A percentile compares a stretch with the other conserved stretches of the same genome.
These are phyloP conservation scores for Nebria salina DNA, from an alignment of 2,888 invertebrate species.

Conservation along the genomic window DNA sequence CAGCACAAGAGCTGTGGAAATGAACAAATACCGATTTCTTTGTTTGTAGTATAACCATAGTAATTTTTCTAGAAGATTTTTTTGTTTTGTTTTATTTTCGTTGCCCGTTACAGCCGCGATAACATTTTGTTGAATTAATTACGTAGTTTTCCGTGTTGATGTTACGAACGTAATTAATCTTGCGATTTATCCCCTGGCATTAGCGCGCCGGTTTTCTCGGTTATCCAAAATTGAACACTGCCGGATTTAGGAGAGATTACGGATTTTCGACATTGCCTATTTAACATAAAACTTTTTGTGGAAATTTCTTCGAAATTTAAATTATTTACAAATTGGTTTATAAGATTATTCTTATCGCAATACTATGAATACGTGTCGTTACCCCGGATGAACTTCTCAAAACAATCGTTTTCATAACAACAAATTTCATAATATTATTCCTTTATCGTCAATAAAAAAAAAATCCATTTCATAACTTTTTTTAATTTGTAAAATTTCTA, in stretches of 20 bases:
- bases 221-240: constrained; percentile 7
- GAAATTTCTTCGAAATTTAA: not conserved
- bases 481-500: too few species aligned
- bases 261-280: constrained; percentile 27
- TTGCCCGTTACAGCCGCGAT: constrained; percentile 12
- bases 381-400: too few species aligned
- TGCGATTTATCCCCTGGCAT: constrained; percentile 26
- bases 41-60: not conserved
- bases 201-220: constrained; percentile 3
- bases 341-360: too few species aligned
- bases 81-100: not conserved
- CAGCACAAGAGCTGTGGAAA: not conserved
- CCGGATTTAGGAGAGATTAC: constrained; percentile 10
- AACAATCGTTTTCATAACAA: too few species aligned
- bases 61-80: not conserved
- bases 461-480: too few species aligned
- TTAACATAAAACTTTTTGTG: not conserved
- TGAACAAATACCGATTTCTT: not conserved
- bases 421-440: too few species aligned
- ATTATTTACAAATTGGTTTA: not conserved
- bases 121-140: constrained; percentile 28
- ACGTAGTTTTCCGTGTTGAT: constrained; percentile 21
- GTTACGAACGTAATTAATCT: constrained; percentile 25
- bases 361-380: too few species aligned
- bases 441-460: too few species aligned